A percentile compares a stretch with the other conserved stretches of the same genome.
Evolutionary conservation across 2,797 vertebrate species (phyloP).

Genomic region (Choloepus didactylus): DNA sequence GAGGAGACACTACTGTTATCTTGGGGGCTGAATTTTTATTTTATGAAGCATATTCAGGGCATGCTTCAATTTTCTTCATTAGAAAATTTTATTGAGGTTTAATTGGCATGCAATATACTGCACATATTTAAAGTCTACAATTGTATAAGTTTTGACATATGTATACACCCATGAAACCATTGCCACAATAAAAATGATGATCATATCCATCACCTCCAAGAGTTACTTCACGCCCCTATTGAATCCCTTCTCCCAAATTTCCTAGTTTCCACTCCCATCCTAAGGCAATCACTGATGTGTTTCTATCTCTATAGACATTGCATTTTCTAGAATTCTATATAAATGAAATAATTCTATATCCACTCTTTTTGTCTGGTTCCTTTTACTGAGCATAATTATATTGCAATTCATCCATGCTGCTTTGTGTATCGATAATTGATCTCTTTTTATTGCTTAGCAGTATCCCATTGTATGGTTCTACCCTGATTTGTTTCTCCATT

Average conservation of each 20-base stretch:
- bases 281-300: background rate
- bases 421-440: background rate
- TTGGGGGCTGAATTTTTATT: background rate
- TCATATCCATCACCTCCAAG: no score
- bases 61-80: background rate
- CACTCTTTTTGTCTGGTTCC: background rate
- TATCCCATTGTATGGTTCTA: background rate
- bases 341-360: background rate
- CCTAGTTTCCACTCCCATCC: background rate
- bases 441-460: background rate
- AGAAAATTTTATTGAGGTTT: background rate
- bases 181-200: no score
- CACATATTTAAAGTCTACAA: no score
- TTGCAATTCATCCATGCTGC: background rate
- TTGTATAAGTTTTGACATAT: no score
- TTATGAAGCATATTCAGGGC: background rate
- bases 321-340: background rate
- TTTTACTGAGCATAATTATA: conserved; percentile 21
- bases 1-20: background rate
- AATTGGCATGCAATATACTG: background rate
- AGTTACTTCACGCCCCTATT: background rate
- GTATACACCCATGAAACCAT: no score
- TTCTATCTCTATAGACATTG: background rate
- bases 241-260: background rate
- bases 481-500: background rate